These are phyloP conservation scores for Erinaceus europaeus DNA, from an alignment of 2,113 vertebrate genomes.

Conservation along the genomic window DNA sequence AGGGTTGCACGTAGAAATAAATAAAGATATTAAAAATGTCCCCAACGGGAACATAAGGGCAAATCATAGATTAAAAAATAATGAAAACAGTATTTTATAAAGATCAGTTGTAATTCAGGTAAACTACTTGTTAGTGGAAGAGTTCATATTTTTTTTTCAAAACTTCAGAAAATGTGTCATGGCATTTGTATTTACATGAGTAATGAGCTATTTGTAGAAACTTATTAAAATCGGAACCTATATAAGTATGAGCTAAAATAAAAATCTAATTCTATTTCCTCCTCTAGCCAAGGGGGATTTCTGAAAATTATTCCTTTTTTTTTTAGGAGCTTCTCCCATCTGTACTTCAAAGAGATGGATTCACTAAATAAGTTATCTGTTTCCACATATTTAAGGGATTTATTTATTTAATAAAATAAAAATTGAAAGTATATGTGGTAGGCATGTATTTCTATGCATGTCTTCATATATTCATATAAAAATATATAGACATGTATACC, in stretches of 20 bases:
- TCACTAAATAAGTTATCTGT: background rate
- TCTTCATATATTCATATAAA: background rate
- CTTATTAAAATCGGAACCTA: conserved; percentile 41
- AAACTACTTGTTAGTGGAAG: background rate
- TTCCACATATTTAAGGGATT: conserved; percentile 12
- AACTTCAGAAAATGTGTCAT: conserved; percentile 8
- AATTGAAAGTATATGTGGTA: background rate
- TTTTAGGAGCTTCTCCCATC: background rate
- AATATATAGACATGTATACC: background rate
- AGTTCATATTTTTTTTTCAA: conserved; percentile 11
- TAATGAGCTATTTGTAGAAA: conserved; percentile 21
- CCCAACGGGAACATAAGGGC: background rate
- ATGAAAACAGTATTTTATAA: conserved; percentile 45
- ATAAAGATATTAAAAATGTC: conserved; percentile 29
- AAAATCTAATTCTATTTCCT: conserved; percentile 28
- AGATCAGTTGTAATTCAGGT: conserved; percentile 30
- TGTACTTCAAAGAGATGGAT: background rate
- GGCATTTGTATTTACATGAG: conserved; percentile 46
- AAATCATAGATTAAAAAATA: background rate
- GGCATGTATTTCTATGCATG: background rate
- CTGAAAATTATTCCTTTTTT: conserved; percentile 10
- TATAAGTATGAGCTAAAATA: conserved; percentile 33
- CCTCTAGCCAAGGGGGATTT: background rate
- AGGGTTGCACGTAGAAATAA: background rate
- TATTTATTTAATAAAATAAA: background rate